Conservation (phyloP, 2,888 invertebrate genomes). For the Galeruca laticollis region DNA sequence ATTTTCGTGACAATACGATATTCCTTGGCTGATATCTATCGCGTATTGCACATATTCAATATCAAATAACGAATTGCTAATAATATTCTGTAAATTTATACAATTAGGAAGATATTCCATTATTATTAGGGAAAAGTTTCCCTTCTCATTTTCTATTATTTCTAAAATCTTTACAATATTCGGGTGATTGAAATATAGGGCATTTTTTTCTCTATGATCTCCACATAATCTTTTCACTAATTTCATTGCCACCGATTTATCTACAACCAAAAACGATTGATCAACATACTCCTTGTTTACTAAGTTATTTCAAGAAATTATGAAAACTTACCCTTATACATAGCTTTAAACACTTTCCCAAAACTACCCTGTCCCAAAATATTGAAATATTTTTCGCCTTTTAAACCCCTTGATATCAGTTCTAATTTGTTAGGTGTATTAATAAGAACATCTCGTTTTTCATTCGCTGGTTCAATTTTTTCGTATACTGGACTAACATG, state of each 20-base stretch:
- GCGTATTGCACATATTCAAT: constrained; percentile 49
- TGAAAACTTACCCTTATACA: constrained; percentile 56
- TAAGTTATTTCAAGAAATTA: background rate
- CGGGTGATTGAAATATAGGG: constrained; percentile 54
- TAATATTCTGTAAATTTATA: constrained; percentile 55
- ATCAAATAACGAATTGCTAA: constrained; percentile 50
- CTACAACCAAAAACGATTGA: constrained; percentile 48
- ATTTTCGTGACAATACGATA: constrained; percentile 59
- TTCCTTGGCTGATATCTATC: constrained; percentile 56
- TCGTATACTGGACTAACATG: constrained; percentile 34
- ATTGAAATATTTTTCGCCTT: constrained; percentile 48
- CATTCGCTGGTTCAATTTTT: background rate
- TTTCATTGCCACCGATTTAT: constrained; percentile 60
- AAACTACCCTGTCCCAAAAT: constrained; percentile 62
- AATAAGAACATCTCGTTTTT: constrained; percentile 43
- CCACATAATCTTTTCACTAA: constrained; percentile 51
- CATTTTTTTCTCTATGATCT: constrained; percentile 56
- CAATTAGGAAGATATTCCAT: constrained; percentile 60
- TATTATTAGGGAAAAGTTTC: constrained; percentile 57
- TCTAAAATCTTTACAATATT: constrained; percentile 60
- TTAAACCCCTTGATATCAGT: constrained; percentile 56
- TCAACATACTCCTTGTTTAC: background rate
- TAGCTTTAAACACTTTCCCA: constrained; percentile 62
- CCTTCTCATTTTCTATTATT: constrained; percentile 52
- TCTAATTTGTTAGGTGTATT: constrained; percentile 57